These are phyloP conservation scores for Pipistrellus kuhlii DNA, from an alignment of 2,797 vertebrate species.

Conservation along the genomic window DNA sequence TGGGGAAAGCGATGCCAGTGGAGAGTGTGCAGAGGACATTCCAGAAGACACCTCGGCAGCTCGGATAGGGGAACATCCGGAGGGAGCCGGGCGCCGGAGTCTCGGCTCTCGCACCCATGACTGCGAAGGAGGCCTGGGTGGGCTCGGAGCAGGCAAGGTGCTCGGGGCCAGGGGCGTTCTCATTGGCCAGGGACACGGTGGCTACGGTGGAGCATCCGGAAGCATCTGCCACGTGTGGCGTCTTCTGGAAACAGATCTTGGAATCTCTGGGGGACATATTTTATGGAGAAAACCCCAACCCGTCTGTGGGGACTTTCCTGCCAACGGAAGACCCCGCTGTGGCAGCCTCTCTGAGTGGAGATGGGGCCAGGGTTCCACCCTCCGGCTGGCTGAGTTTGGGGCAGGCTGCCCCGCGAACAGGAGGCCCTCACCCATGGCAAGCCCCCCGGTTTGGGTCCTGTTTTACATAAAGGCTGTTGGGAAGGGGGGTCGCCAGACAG, in stretches of 20 bases:
- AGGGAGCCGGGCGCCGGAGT: background rate
- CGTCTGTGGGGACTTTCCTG: background rate
- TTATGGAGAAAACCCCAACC: background rate
- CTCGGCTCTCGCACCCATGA: background rate
- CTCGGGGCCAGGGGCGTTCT: background rate
- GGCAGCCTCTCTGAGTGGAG: background rate
- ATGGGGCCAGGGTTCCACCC: background rate
- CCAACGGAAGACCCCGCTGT: background rate
- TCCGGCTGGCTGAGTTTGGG: background rate
- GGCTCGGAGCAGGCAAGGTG: accelerated
- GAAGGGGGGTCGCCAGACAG: background rate
- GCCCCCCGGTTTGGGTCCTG: background rate
- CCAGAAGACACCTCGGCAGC: slow-evolving; percentile 35
- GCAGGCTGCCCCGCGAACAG: background rate
- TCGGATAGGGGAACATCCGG: background rate
- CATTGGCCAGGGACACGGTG: background rate
- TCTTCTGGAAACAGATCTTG: background rate
- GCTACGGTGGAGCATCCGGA: background rate
- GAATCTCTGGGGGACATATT: background rate
- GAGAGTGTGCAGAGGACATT: slow-evolving; percentile 69
- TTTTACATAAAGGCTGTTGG: background rate
- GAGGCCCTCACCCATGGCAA: background rate
- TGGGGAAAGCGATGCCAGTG: slow-evolving; percentile 7
- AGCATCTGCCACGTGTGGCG: background rate
- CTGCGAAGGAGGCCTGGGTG: background rate